Percentiles rank a stretch among this genome's conserved stretches.
phyloP scores from a whole-genome alignment of 1,140 invertebrate genomes.

The Eurosta solidaginis region DNA sequence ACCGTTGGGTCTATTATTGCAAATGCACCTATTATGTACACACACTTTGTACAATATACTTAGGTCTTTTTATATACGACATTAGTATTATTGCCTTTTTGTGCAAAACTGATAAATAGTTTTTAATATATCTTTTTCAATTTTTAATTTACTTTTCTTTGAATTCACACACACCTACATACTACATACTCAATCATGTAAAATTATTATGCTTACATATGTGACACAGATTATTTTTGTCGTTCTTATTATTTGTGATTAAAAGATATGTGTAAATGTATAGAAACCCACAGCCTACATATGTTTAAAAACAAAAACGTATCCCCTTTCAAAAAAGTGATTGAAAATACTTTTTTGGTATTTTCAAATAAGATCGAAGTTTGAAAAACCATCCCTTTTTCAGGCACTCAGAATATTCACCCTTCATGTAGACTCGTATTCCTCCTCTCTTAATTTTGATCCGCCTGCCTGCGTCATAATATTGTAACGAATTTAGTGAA shows the following conservation, averaged over 20 bases:
- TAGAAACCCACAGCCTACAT: background rate
- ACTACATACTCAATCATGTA: background rate
- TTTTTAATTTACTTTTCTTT: background rate
- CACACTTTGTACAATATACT: too few species aligned
- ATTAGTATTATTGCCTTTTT: background rate
- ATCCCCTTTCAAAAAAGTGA: too few species aligned
- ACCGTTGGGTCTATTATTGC: background rate
- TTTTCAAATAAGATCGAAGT: too few species aligned
- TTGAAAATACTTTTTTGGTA: too few species aligned
- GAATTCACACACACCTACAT: background rate
- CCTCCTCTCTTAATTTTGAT: too few species aligned
- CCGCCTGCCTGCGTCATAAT: too few species aligned
- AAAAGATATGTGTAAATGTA: background rate
- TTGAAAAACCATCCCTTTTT: too few species aligned
- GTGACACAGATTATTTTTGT: conserved; percentile 20
- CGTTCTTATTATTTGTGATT: conserved; percentile 25
- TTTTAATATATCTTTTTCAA: background rate
- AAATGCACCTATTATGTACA: background rate
- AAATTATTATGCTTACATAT: background rate
- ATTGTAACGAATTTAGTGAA: too few species aligned
- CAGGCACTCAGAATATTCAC: too few species aligned
- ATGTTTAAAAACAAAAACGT: too few species aligned
- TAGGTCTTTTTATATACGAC: too few species aligned
- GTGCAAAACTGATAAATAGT: background rate
- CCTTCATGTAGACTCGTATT: too few species aligned